Conservation (phyloP, 2,797 vertebrate species). For the Apogon hyalosoma region DNA sequence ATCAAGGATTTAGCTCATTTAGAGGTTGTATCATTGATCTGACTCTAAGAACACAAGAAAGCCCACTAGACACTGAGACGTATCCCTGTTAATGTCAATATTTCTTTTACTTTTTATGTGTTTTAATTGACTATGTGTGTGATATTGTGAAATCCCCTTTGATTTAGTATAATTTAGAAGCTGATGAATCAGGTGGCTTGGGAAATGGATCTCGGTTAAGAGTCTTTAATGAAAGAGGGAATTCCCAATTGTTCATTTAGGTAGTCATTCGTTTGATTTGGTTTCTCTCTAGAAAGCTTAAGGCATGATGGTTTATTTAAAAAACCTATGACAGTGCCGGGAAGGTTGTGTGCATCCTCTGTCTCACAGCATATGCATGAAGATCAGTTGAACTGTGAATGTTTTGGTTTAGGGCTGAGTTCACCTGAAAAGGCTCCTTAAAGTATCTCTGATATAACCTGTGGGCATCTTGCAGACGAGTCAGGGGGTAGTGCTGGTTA, state of each 20-base stretch:
- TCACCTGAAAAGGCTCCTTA: slow-evolving; percentile 49
- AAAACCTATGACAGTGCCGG: slow-evolving; percentile 32
- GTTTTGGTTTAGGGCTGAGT: slow-evolving; percentile 62
- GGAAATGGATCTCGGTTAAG: slow-evolving; percentile 54
- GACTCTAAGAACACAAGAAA: slow-evolving; percentile 55
- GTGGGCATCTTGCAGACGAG: slow-evolving; percentile 35
- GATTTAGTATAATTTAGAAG: slow-evolving; percentile 50
- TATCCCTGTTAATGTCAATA: slow-evolving; percentile 67
- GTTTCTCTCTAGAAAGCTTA: slow-evolving; percentile 43
- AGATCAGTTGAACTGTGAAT: slow-evolving; percentile 60
- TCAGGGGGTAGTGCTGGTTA: slow-evolving; percentile 26
- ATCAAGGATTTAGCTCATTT: slow-evolving; percentile 65
- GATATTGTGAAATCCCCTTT: slow-evolving; percentile 55
- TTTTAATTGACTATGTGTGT: slow-evolving; percentile 56
- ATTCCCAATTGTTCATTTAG: slow-evolving; percentile 70
- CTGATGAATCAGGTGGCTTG: slow-evolving; percentile 59
- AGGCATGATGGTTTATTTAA: slow-evolving; percentile 63
- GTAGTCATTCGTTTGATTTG: slow-evolving; percentile 65
- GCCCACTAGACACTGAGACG: slow-evolving; percentile 52
- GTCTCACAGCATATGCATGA: slow-evolving; percentile 47
- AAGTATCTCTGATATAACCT: slow-evolving; percentile 39
- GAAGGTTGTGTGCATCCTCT: slow-evolving; percentile 50
- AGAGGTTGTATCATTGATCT: slow-evolving; percentile 61
- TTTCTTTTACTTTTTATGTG: slow-evolving; percentile 55
- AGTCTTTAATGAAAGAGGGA: slow-evolving; percentile 69